Percentiles rank a stretch among this genome's conserved stretches.
These are phyloP conservation scores for Chironex yamaguchii DNA, from an alignment of 30 jellyfish, hydroid and myxozoan genomes.

Conservation along the genomic window DNA sequence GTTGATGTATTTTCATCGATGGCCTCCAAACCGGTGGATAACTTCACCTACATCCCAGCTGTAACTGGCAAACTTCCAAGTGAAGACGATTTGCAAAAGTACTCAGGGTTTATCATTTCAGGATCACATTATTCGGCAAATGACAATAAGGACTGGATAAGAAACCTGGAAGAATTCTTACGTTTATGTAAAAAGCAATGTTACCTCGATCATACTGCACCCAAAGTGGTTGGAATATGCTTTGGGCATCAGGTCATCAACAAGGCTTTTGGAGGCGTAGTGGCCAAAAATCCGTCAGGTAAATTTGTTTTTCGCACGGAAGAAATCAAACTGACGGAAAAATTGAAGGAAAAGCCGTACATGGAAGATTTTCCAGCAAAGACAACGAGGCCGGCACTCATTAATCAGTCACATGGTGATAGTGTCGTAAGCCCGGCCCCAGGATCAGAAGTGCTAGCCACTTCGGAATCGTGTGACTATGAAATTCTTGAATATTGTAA, in stretches of 20 bases:
- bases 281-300: conserved; percentile 54
- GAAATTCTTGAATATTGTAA: conserved; percentile 76
- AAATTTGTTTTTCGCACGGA: conserved; percentile 74
- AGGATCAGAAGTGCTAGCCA: conserved; percentile 48
- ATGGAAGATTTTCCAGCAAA: background rate
- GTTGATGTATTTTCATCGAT: background rate
- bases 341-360: background rate
- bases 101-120: conserved; percentile 76
- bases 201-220: background rate
- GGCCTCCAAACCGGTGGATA: background rate
- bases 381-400: background rate
- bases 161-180: conserved; percentile 70
- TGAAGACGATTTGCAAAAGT: conserved; percentile 25
- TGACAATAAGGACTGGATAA: conserved; percentile 76
- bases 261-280: conserved; percentile 92
- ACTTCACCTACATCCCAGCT: conserved; percentile 39
- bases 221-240: conserved; percentile 82
- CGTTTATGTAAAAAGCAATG: background rate
- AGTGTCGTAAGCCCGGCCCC: conserved; percentile 56
- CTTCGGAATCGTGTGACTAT: conserved; percentile 61
- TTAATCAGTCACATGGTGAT: conserved; percentile 85
- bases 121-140: conserved; percentile 95
- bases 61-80: conserved; percentile 72
- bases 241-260: conserved; percentile 92
- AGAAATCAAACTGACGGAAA: conserved; percentile 23